Percentiles rank a stretch among this genome's conserved stretches.
Conservation (phyloP, 2,797 vertebrate genomes). For the Scolopax bukidnonensis region DNA sequence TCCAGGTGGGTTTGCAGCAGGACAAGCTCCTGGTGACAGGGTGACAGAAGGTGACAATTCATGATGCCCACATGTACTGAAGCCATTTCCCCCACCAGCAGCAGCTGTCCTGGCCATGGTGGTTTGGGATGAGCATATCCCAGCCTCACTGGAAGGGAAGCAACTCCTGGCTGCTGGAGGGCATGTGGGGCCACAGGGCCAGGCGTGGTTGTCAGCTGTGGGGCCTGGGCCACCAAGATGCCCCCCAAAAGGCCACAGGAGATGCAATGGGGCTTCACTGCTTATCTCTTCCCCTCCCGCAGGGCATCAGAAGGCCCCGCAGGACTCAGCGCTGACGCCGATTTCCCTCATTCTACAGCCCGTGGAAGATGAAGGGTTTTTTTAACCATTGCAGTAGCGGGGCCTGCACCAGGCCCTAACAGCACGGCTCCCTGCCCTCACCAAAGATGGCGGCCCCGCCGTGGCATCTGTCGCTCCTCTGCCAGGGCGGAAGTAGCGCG, state of each 20-base stretch:
- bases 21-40: background rate
- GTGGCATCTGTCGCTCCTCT: background rate
- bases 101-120: rapidly evolving
- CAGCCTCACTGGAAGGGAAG: too few species aligned
- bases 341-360: too few species aligned
- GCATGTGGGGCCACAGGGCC: rapidly evolving
- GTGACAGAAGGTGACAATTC: background rate
- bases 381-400: rapidly evolving
- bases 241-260: too few species aligned
- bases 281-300: background rate
- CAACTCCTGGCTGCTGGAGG: rapidly evolving
- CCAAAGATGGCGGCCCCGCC: background rate
- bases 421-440: background rate
- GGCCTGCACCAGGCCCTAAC: too few species aligned
- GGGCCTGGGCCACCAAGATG: rapidly evolving
- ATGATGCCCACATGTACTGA: rapidly evolving
- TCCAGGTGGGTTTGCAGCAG: background rate
- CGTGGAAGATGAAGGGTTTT: too few species aligned
- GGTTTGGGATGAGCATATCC: background rate
- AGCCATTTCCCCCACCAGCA: background rate
- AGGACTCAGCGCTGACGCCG: background rate
- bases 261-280: rapidly evolving
- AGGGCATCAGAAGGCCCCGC: too few species aligned
- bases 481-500: background rate
- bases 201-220: rapidly evolving